Percentiles rank a stretch among this genome's conserved stretches.
phyloP scores from a whole-genome alignment of 2,113 vertebrate species.

The Esox niger region DNA sequence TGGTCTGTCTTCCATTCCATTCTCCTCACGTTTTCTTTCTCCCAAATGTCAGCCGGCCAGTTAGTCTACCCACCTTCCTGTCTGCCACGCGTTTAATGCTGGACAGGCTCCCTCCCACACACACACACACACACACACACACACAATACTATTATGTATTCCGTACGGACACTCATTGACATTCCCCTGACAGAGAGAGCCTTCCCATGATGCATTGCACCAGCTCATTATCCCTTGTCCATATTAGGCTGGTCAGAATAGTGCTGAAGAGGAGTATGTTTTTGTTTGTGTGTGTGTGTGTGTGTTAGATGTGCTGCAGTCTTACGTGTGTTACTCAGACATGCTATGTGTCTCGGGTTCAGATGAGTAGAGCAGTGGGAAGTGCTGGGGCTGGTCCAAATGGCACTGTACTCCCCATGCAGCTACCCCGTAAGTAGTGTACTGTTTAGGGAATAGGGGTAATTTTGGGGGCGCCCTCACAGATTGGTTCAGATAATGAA shows the following conservation, averaged over 20 bases:
- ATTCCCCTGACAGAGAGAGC: slow-evolving; percentile 57
- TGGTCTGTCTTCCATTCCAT: slow-evolving; percentile 22
- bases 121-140: not conserved
- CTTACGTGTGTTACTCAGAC: slow-evolving; percentile 14
- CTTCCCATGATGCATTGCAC: slow-evolving; percentile 53
- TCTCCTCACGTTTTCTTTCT: slow-evolving; percentile 53
- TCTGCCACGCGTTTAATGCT: too few relatives aligned
- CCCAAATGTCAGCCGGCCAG: slow-evolving; percentile 69
- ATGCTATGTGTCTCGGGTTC: slow-evolving; percentile 25
- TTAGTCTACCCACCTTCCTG: slow-evolving; percentile 52
- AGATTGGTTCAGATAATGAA: too few relatives aligned
- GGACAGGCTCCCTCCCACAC: too few relatives aligned
- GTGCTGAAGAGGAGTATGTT: not conserved
- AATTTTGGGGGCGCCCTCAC: too few relatives aligned
- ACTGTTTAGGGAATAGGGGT: too few relatives aligned
- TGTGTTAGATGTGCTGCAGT: slow-evolving; percentile 21
- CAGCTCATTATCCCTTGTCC: slow-evolving; percentile 53
- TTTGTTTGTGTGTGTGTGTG: slow-evolving; percentile 19
- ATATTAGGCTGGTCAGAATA: not conserved
- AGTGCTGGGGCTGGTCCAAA: not conserved
- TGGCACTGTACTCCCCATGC: not conserved
- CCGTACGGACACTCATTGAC: slow-evolving; percentile 65
- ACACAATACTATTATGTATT: slow-evolving; percentile 44
- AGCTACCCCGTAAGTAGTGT: not conserved
- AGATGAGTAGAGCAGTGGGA: slow-evolving; percentile 39